Evolutionary conservation across 1,140 invertebrate species (phyloP).

Genomic region (Diachasmimorpha longicaudata): DNA sequence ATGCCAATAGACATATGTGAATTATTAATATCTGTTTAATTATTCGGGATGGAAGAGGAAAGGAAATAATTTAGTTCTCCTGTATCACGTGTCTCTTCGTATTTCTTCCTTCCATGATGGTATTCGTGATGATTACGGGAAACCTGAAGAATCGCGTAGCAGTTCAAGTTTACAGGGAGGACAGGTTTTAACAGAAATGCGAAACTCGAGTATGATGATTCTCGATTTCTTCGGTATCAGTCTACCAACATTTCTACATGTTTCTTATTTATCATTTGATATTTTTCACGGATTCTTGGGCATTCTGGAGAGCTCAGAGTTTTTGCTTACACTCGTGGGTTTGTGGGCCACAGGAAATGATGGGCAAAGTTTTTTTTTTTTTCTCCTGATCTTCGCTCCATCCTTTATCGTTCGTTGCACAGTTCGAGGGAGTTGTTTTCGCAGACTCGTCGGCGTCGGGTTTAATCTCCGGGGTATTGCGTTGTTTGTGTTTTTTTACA

Average conservation of each 20-base stretch:
- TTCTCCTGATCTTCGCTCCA: neutral
- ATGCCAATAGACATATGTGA: neutral
- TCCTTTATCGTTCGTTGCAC: neutral
- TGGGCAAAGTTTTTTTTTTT: neutral
- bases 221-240: neutral
- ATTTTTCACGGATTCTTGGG: too few relatives aligned
- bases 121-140: neutral
- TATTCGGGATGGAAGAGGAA: neutral
- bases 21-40: neutral
- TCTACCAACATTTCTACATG: too few relatives aligned
- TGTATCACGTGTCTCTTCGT: neutral
- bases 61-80: neutral
- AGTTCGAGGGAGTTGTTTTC: neutral
- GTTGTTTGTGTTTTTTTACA: neutral
- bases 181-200: slow-evolving; percentile 32
- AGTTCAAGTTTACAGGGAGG: neutral
- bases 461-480: neutral
- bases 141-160: neutral
- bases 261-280: too few relatives aligned
- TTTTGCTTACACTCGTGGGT: too few relatives aligned
- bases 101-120: neutral
- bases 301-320: too few relatives aligned
- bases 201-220: slow-evolving; percentile 26
- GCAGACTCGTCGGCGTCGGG: neutral
- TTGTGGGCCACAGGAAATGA: neutral